Conservation (phyloP, 23 tunicate genomes). For the Phallusia fumigata region DNA sequence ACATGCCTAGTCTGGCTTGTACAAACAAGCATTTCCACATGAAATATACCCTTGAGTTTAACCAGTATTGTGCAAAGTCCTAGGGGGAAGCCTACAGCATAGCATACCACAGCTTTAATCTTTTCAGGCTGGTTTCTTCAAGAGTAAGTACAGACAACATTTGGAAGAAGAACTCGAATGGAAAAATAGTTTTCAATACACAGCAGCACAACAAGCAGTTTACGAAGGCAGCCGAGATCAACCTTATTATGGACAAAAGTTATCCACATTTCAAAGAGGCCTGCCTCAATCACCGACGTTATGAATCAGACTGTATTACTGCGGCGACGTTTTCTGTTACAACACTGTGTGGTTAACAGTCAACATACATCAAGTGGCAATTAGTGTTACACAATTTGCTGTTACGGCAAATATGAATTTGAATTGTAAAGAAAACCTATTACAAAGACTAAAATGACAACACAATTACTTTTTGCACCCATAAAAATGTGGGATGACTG, state of each 20-base stretch:
- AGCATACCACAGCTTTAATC: no score
- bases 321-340: background rate
- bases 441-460: no score
- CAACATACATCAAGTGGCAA: background rate
- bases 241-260: background rate
- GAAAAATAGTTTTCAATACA: conserved; percentile 29
- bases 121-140: conserved; percentile 44
- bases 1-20: no score
- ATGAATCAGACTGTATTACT: background rate
- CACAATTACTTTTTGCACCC: no score
- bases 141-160: conserved; percentile 58
- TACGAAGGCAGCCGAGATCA: conserved; percentile 3
- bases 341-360: background rate
- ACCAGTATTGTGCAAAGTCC: no score
- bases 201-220: background rate
- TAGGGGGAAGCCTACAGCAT: no score
- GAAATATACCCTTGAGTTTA: no score
- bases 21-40: no score
- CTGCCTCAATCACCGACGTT: conserved; percentile 24
- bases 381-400: background rate
- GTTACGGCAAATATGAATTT: background rate
- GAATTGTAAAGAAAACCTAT: no score
- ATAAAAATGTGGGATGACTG: no score
- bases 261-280: conserved; percentile 47
- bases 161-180: conserved; percentile 46